A percentile compares a stretch with the other conserved stretches of the same genome.
Conservation (phyloP, 2,888 invertebrate species). For the Parascotia fuliginaria region DNA sequence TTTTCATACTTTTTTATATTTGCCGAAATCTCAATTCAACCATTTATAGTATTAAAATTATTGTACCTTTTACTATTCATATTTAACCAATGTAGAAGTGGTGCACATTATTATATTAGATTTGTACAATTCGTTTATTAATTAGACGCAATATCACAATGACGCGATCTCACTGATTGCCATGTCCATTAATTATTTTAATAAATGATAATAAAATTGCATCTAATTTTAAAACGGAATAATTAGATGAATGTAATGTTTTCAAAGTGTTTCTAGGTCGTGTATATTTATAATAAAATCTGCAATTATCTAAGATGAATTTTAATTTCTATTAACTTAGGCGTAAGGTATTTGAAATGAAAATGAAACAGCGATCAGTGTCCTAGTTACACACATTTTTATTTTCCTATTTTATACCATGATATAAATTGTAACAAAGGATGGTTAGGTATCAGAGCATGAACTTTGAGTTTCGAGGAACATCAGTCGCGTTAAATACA, state of each 20-base stretch:
- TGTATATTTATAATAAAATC: slow-evolving; percentile 73
- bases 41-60: slow-evolving; percentile 31
- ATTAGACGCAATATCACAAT: slow-evolving; percentile 34
- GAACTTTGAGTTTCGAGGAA: slow-evolving; percentile 75
- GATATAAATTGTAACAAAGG: slow-evolving; percentile 82
- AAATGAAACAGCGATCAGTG: slow-evolving; percentile 73
- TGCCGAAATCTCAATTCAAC: slow-evolving; percentile 39
- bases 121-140: slow-evolving; percentile 34
- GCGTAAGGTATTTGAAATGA: slow-evolving; percentile 7
- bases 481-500: slow-evolving; percentile 77
- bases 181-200: slow-evolving; percentile 9
- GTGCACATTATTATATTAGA: slow-evolving; percentile 56
- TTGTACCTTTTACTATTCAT: slow-evolving; percentile 41
- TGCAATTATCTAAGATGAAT: slow-evolving; percentile 53
- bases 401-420: slow-evolving; percentile 80
- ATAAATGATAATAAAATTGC: slow-evolving; percentile 22
- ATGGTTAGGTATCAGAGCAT: slow-evolving; percentile 73
- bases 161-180: slow-evolving; percentile 21
- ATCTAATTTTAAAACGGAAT: slow-evolving; percentile 34
- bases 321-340: slow-evolving; percentile 39
- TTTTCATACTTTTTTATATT: slow-evolving; percentile 51
- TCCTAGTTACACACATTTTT: slow-evolving; percentile 84
- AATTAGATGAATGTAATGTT: slow-evolving; percentile 49
- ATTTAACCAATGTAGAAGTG: slow-evolving; percentile 56
- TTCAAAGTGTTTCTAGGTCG: slow-evolving; percentile 61